These are phyloP conservation scores for Phengaris arion DNA, from an alignment of 2,888 invertebrate genomes.

Conservation along the genomic window DNA sequence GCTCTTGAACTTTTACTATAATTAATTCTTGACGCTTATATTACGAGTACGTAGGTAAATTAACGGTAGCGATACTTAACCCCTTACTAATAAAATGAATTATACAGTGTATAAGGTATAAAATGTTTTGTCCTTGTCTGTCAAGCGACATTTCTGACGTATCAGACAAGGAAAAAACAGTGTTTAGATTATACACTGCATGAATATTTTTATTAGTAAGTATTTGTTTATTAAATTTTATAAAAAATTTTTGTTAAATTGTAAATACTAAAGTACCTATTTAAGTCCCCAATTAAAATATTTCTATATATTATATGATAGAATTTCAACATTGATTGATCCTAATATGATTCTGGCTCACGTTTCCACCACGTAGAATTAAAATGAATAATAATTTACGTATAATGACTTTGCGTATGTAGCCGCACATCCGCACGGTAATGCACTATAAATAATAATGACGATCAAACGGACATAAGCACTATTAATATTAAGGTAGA, in stretches of 20 bases:
- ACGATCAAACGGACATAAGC: background rate
- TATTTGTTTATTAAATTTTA: no score
- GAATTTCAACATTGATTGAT: slow-evolving; percentile 11
- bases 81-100: no score
- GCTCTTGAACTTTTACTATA: background rate
- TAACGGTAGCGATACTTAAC: no score
- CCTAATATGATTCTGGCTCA: slow-evolving; percentile 13
- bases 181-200: no score
- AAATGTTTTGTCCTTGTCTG: no score
- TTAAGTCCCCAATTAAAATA: no score
- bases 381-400: slow-evolving; percentile 15
- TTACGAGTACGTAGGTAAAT: background rate
- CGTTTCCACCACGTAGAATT: slow-evolving; percentile 13
- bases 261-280: no score
- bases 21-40: background rate
- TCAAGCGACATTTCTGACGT: no score
- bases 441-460: slow-evolving; percentile 6
- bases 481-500: background rate
- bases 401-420: slow-evolving; percentile 17
- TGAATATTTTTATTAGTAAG: no score
- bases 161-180: no score
- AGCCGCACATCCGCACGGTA: background rate
- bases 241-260: no score
- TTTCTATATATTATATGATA: background rate
- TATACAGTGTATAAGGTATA: no score